A percentile compares a stretch with the other conserved stretches of the same genome.
Evolutionary conservation across 1,140 invertebrate species (phyloP).

Genomic region (Drosophila nigrodunni): DNA sequence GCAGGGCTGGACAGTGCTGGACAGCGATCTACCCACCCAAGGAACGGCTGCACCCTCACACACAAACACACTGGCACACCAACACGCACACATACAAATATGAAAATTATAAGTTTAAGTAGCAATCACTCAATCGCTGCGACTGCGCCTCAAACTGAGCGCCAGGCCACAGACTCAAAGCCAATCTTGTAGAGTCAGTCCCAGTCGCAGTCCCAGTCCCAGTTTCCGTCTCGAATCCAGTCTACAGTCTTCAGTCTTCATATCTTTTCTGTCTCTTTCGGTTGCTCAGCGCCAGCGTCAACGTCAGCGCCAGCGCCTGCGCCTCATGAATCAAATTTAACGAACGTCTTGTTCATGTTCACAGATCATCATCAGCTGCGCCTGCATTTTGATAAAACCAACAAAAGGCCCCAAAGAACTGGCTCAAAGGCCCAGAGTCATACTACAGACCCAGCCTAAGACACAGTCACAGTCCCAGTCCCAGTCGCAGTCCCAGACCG

Average conservation of each 20-base stretch:
- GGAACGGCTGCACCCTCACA: constrained; percentile 52
- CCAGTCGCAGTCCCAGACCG: constrained; percentile 10
- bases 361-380: constrained; percentile 83
- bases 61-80: constrained; percentile 36
- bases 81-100: constrained; percentile 70
- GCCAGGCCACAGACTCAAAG: constrained; percentile 9
- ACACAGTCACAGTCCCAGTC: constrained; percentile 10
- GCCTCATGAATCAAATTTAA: constrained; percentile 84
- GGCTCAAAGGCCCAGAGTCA: too few relatives aligned
- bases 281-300: constrained; percentile 7
- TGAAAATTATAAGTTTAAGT: constrained; percentile 85
- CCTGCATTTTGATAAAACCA: constrained; percentile 81
- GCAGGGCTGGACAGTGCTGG: neutral
- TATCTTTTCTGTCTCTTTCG: neutral
- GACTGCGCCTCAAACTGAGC: constrained; percentile 49
- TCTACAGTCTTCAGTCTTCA: constrained; percentile 24
- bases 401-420: constrained; percentile 57
- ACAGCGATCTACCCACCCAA: constrained; percentile 59
- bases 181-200: neutral
- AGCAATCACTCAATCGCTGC: constrained; percentile 84
- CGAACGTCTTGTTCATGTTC: constrained; percentile 84
- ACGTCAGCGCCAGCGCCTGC: constrained; percentile 32
- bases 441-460: neutral
- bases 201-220: neutral
- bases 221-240: constrained; percentile 16